Percentiles rank a stretch among this genome's conserved stretches.
phyloP scores from a whole-genome alignment of 92 coral and sea anemone genomes.

The Palythoa grandiflora region DNA sequence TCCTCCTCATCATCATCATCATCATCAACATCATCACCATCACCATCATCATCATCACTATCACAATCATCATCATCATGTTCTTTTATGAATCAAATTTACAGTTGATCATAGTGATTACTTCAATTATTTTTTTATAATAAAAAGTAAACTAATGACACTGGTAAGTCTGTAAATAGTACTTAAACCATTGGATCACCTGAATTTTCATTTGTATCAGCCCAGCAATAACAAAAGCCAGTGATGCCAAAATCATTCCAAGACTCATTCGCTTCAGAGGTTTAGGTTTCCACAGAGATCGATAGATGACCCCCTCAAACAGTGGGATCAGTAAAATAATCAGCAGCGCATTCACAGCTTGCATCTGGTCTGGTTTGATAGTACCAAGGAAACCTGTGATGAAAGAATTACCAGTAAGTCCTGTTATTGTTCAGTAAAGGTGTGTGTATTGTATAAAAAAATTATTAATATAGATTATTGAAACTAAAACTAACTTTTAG shows the following conservation, averaged over 20 bases:
- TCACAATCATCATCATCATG: too few relatives aligned
- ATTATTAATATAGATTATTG: too few relatives aligned
- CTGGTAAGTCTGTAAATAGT: too few relatives aligned
- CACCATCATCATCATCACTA: too few relatives aligned
- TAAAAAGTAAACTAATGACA: too few relatives aligned
- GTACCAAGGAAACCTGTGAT: slow-evolving; percentile 77
- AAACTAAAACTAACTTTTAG: too few relatives aligned
- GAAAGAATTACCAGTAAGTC: background rate
- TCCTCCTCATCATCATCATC: too few relatives aligned
- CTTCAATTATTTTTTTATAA: too few relatives aligned
- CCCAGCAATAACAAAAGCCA: slow-evolving; percentile 82
- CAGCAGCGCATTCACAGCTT: slow-evolving; percentile 77
- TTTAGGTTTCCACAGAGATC: slow-evolving; percentile 65
- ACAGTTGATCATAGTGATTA: too few relatives aligned
- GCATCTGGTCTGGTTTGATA: slow-evolving; percentile 89
- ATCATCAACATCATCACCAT: too few relatives aligned
- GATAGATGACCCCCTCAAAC: slow-evolving; percentile 79
- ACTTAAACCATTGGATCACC: slow-evolving; percentile 36
- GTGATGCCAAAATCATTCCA: slow-evolving; percentile 77
- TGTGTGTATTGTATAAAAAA: too few relatives aligned
- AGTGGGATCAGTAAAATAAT: slow-evolving; percentile 80
- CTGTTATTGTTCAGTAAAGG: background rate
- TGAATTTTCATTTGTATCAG: slow-evolving; percentile 78
- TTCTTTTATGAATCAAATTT: too few relatives aligned
- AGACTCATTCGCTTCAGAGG: slow-evolving; percentile 79